These are phyloP conservation scores for Erannis defoliaria DNA, from an alignment of 2,888 invertebrate species.

Conservation along the genomic window DNA sequence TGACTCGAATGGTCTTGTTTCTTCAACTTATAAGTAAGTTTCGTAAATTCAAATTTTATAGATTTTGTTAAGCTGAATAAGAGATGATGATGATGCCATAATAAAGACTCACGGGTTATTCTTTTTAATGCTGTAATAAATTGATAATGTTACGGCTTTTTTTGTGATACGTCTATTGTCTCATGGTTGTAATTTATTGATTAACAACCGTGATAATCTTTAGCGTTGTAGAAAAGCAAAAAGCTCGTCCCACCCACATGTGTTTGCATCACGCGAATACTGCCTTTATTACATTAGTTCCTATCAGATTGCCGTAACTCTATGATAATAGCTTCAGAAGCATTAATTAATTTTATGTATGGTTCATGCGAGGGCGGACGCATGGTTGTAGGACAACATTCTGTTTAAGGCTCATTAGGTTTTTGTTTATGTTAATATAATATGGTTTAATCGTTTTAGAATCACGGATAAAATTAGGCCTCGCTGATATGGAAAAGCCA, in stretches of 20 bases:
- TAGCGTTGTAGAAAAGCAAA: slow-evolving; percentile 31
- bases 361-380: slow-evolving; percentile 60
- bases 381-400: slow-evolving; percentile 70
- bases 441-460: slow-evolving; percentile 44
- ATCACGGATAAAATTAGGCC: slow-evolving; percentile 38
- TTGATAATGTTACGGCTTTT: slow-evolving; percentile 2
- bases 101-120: not conserved
- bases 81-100: not conserved
- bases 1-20: too few relatives aligned
- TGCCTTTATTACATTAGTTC: slow-evolving; percentile 50
- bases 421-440: slow-evolving; percentile 54
- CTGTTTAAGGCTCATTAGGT: slow-evolving; percentile 72
- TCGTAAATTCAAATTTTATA: not conserved
- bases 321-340: slow-evolving; percentile 70
- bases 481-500: slow-evolving; percentile 27
- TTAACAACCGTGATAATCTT: slow-evolving; percentile 23
- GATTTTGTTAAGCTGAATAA: not conserved
- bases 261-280: slow-evolving; percentile 37
- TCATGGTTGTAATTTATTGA: slow-evolving; percentile 30
- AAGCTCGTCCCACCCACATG: slow-evolving; percentile 38
- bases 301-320: slow-evolving; percentile 64
- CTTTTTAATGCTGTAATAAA: not conserved
- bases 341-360: slow-evolving; percentile 73
- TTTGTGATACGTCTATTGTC: slow-evolving; percentile 15
- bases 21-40: too few relatives aligned